Evolutionary conservation across 2,113 vertebrate genomes (phyloP).

Genomic region (Struthidea cinerea): DNA sequence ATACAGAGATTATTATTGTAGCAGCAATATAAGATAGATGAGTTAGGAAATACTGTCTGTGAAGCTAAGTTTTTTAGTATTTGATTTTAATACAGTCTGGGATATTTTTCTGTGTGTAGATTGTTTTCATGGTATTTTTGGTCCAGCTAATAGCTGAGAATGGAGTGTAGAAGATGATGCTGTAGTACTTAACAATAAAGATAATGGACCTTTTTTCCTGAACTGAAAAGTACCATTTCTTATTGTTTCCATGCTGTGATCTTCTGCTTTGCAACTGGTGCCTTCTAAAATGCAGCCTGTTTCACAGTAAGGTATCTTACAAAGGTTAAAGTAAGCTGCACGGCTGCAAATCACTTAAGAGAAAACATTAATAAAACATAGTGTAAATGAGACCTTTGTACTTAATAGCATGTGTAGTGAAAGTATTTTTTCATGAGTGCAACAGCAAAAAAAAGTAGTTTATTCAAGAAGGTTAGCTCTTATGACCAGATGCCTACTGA

Average conservation of each 20-base stretch:
- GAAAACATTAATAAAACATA: conserved; percentile 20
- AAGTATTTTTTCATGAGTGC: conserved; percentile 23
- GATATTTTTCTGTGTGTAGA: neutral
- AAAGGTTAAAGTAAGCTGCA: neutral
- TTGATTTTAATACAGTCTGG: neutral
- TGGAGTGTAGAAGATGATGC: neutral
- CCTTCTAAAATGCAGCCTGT: neutral
- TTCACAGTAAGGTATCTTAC: conserved; percentile 3
- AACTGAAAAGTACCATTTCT: neutral
- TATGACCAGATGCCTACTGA: conserved; percentile 33
- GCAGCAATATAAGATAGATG: neutral
- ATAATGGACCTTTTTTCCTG: neutral
- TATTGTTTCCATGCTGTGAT: neutral
- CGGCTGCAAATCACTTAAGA: conserved; percentile 16
- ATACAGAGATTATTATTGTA: neutral
- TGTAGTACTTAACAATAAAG: neutral
- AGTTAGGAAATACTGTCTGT: neutral
- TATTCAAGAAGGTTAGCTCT: neutral
- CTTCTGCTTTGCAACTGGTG: neutral
- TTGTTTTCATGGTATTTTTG: neutral
- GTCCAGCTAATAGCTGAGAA: neutral
- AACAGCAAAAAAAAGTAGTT: neutral
- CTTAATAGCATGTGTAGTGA: neutral
- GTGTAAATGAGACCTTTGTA: neutral
- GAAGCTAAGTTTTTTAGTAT: neutral